Percentiles rank a stretch among this genome's conserved stretches.
These are phyloP conservation scores for Tachyglossus aculeatus DNA, from an alignment of 2,797 vertebrate species.

Conservation along the genomic window DNA sequence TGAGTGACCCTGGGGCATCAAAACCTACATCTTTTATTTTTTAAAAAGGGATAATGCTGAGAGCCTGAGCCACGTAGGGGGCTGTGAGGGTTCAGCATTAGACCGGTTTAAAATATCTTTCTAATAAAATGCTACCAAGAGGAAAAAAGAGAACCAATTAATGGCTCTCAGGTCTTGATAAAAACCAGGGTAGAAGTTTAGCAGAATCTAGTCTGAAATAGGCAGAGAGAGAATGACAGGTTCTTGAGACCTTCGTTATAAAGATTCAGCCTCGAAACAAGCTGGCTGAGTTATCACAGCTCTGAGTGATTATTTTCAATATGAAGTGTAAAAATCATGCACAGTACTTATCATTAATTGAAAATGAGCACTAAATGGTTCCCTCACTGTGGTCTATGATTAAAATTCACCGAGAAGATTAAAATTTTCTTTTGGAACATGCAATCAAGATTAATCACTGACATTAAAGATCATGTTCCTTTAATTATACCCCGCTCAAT, in stretches of 20 bases:
- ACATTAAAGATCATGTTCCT: constrained; percentile 53
- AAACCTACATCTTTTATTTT: too few relatives aligned
- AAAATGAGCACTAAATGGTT: constrained; percentile 44
- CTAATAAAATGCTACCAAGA: too few relatives aligned
- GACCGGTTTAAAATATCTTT: too few relatives aligned
- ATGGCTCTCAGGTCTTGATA: neutral
- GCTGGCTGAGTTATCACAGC: constrained; percentile 23
- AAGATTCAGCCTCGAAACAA: constrained; percentile 26
- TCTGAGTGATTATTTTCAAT: constrained; percentile 55
- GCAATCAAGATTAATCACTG: constrained; percentile 47
- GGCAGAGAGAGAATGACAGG: constrained; percentile 19
- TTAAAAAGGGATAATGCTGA: too few relatives aligned
- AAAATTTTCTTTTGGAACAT: constrained; percentile 53
- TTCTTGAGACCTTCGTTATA: neutral
- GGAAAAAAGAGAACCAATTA: too few relatives aligned
- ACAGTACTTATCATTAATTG: constrained; percentile 40
- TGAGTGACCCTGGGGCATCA: too few relatives aligned
- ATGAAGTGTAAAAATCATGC: constrained; percentile 32
- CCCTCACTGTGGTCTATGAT: constrained; percentile 52
- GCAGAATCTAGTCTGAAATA: constrained; percentile 10
- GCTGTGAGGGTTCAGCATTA: too few relatives aligned
- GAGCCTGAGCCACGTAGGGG: too few relatives aligned
- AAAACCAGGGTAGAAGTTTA: constrained; percentile 2
- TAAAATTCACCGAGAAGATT: constrained; percentile 52
- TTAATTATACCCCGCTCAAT: constrained; percentile 58